Conservation (phyloP, 2,888 invertebrate genomes). For the Monochamus alternatus region DNA sequence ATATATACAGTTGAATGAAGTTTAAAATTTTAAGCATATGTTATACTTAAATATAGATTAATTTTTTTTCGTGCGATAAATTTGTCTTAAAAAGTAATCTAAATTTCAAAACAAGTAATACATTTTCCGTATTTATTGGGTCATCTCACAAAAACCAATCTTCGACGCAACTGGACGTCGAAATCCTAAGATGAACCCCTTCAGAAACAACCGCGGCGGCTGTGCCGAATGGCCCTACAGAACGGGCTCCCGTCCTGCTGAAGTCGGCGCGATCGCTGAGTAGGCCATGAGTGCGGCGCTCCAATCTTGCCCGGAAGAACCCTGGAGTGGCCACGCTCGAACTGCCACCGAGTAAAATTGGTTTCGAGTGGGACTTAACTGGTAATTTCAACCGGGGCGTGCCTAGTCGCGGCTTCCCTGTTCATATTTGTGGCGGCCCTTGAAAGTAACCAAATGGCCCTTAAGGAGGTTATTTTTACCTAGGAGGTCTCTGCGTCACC, state of each 20-base stretch:
- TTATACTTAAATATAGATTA: no score
- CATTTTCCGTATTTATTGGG: no score
- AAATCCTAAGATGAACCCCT: background rate
- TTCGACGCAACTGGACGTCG: no score
- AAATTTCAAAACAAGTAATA: no score
- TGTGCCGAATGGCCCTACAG: slow-evolving; percentile 1
- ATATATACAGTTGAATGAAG: no score
- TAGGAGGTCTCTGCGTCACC: no score
- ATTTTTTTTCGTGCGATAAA: no score
- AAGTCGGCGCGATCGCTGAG: slow-evolving; percentile 3
- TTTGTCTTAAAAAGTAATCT: no score
- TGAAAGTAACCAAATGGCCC: background rate
- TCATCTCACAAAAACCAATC: no score
- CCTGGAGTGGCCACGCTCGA: slow-evolving; percentile 31
- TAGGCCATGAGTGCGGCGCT: slow-evolving; percentile 37
- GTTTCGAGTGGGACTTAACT: slow-evolving; percentile 24
- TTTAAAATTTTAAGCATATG: no score
- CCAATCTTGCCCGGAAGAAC: slow-evolving; percentile 35
- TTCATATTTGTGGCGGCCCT: background rate
- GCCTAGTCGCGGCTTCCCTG: background rate
- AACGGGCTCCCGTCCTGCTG: background rate
- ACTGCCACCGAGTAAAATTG: slow-evolving; percentile 26
- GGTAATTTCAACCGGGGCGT: slow-evolving; percentile 16
- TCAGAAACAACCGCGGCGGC: background rate
- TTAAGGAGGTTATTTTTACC: no score